phyloP scores from a whole-genome alignment of 2,888 invertebrate genomes.

The Serrognathus titanus region DNA sequence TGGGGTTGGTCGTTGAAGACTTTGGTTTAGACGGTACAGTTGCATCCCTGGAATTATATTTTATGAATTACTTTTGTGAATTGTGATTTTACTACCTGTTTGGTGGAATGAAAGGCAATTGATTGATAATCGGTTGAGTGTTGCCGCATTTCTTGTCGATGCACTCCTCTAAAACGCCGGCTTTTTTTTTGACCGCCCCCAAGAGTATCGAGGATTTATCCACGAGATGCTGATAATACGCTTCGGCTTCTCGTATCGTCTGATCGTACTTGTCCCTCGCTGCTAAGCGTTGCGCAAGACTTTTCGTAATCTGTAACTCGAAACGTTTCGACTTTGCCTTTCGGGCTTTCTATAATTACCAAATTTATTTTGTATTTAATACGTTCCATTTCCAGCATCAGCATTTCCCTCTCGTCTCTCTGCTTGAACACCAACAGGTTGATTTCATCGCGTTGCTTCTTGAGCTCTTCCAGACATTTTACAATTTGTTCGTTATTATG shows the following conservation, averaged over 20 bases:
- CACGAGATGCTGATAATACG: constrained; percentile 35
- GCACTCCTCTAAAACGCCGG: constrained; percentile 32
- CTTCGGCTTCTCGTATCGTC: constrained; percentile 38
- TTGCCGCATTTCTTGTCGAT: constrained; percentile 37
- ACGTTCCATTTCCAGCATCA: constrained; percentile 38
- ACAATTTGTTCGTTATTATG: constrained; percentile 38
- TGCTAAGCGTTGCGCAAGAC: constrained; percentile 35
- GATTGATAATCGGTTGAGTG: background rate
- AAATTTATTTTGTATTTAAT: constrained; percentile 40
- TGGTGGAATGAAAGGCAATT: background rate
- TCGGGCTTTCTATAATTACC: constrained; percentile 26
- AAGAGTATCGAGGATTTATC: constrained; percentile 34
- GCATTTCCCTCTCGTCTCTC: constrained; percentile 35
- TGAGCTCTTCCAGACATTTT: constrained; percentile 33
- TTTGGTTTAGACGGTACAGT: no score
- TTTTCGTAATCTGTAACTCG: constrained; percentile 32
- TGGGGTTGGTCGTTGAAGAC: no score
- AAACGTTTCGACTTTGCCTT: background rate
- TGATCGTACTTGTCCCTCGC: constrained; percentile 38
- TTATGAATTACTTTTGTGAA: no score
- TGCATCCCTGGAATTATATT: no score
- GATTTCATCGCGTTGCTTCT: constrained; percentile 37
- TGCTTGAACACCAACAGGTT: constrained; percentile 37
- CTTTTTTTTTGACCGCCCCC: constrained; percentile 30
- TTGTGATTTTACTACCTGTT: no score